Base-by-base conservation (phyloP, 1,140 invertebrate genomes). In the Zaprionus ornatus region DNA sequence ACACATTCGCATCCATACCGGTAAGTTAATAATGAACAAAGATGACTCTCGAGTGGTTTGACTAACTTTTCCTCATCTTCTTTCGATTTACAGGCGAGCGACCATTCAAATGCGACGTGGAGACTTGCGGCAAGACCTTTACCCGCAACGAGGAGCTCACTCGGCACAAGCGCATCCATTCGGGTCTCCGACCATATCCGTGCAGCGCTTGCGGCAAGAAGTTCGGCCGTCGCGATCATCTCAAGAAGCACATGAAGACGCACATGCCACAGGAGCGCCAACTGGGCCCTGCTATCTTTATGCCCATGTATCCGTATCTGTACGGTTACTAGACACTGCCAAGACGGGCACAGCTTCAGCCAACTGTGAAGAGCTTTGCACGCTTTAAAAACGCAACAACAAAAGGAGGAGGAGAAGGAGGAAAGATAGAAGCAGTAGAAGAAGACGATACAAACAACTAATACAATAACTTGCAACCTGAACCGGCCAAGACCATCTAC, bases 131-230 rank as follows among this genome's bases (percentile, higher is more conserved):
- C 0, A 98, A 98, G 92, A 96, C 96, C 0, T 99, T 99, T 86
- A 98, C 98, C 0, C 94, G 98, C 71, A 99, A 99, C 92, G 98
- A 99, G 93, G 98, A 99, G 91, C 93, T 99, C 45, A 98, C 98
- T 0, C 94, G 98, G 23, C 98, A 99, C 93, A 96, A 97, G 79
- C 94, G 97, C 63, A 99, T 99, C 59, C 98, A 99, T 92, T 96
- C 96, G 0, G 97, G 97, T 1, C 92, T 97, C 0, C 94, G 97
- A 9, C 97, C 97, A 0, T 98, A 96, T 90, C 94, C 95, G 0
- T 98, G 97, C 91, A 85, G 93, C 0, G 94, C 95, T 7, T 98
- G 98, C 73, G 96, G 95, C 0, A 98, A 98, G 92, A 94, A 96
- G 37, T 99, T 99, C 86, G 98, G 98, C 0, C 94, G 98, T 15